phyloP scores from a whole-genome alignment of 2,113 vertebrate genomes.

The Calypte anna region DNA sequence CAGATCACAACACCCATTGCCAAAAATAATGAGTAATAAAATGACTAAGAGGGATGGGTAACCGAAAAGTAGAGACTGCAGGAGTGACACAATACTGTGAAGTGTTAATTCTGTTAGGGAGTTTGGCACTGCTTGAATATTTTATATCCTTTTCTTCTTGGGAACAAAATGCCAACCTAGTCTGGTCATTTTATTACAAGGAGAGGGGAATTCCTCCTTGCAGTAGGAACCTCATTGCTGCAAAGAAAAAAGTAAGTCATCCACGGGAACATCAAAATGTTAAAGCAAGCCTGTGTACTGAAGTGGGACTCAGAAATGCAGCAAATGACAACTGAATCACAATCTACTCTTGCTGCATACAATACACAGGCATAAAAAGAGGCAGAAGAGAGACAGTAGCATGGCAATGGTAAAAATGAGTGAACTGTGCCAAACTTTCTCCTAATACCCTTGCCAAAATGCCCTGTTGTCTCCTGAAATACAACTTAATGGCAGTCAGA shows the following conservation, averaged over 20 bases:
- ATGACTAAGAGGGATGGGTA: slow-evolving; percentile 63
- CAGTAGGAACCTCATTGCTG: background rate
- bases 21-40: slow-evolving; percentile 63
- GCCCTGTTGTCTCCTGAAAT: slow-evolving; percentile 31
- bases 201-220: slow-evolving; percentile 24
- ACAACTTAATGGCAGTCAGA: slow-evolving; percentile 1
- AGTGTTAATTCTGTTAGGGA: slow-evolving; percentile 39
- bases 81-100: slow-evolving; percentile 41
- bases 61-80: slow-evolving; percentile 30
- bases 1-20: background rate
- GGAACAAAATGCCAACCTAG: background rate
- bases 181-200: slow-evolving; percentile 7
- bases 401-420: background rate
- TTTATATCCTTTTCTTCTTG: slow-evolving; percentile 14
- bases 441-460: slow-evolving; percentile 4
- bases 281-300: background rate
- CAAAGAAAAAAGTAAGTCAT: slow-evolving; percentile 8
- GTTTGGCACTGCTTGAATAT: background rate
- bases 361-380: background rate
- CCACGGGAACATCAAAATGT: background rate
- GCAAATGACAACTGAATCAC: background rate
- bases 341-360: background rate
- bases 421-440: background rate
- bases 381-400: background rate
- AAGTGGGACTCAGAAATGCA: background rate